Conservation (phyloP, 2,888 invertebrate species). For the Eupithecia abbreviata region DNA sequence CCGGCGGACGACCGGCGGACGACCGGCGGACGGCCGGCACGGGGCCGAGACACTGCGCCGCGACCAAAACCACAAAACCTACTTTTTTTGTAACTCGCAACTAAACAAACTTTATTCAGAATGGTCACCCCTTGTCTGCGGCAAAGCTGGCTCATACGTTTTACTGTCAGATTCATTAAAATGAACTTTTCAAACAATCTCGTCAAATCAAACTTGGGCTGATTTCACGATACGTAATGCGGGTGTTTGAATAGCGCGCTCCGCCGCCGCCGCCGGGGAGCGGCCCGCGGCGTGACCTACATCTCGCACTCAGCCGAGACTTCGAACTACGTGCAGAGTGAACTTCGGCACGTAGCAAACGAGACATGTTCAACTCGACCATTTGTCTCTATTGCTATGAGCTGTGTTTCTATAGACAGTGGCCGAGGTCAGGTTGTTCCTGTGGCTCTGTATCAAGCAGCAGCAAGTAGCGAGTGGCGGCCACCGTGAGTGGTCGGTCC, state of each 20-base stretch:
- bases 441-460: neutral
- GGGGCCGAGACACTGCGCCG: neutral
- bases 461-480: neutral
- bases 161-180: neutral
- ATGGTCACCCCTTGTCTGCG: neutral
- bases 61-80: neutral
- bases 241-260: neutral
- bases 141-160: neutral
- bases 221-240: neutral
- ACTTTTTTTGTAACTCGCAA: conserved; percentile 38
- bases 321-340: neutral
- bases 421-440: no score
- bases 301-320: neutral
- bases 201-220: neutral
- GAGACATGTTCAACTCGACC: neutral
- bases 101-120: conserved; percentile 25
- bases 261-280: no score
- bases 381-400: neutral
- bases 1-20: conserved; percentile 23
- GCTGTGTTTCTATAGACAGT: neutral
- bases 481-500: neutral
- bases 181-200: neutral
- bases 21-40: conserved; percentile 23
- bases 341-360: neutral
- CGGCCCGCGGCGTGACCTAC: neutral